Evolutionary conservation across 2,888 invertebrate species (phyloP).

Genomic region (Drosophila bunnanda): DNA sequence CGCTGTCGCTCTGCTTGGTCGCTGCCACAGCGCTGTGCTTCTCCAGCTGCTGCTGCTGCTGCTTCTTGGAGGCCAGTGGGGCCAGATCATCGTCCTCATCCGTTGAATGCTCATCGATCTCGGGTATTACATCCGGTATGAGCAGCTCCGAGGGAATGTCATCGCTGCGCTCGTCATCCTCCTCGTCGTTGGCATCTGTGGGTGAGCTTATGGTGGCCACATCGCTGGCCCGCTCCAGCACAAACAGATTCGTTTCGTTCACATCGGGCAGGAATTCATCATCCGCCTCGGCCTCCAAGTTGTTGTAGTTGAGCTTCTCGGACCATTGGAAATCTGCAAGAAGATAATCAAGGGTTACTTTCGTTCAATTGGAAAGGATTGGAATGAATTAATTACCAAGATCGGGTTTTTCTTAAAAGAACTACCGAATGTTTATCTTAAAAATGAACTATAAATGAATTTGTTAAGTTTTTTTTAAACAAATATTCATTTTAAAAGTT

Average conservation of each 20-base stretch:
- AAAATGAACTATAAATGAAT: not conserved
- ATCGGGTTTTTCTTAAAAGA: not conserved
- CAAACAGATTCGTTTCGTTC: slow-evolving; percentile 80
- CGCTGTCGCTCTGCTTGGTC: slow-evolving; percentile 4
- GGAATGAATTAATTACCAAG: too few relatives aligned
- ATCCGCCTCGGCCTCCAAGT: slow-evolving; percentile 74
- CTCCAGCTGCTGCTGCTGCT: slow-evolving; percentile 8
- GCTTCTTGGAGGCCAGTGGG: slow-evolving; percentile 51
- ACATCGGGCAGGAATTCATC: slow-evolving; percentile 84
- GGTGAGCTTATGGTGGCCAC: slow-evolving; percentile 77
- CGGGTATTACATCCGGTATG: slow-evolving; percentile 84
- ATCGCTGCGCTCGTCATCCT: slow-evolving; percentile 83
- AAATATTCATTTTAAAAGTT: too few relatives aligned
- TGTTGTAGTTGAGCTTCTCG: slow-evolving; percentile 70
- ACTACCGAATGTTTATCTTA: too few relatives aligned
- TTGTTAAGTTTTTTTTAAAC: too few relatives aligned
- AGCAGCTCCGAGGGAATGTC: slow-evolving; percentile 84
- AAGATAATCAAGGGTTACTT: not conserved
- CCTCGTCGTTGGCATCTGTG: slow-evolving; percentile 62
- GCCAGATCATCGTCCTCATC: slow-evolving; percentile 80
- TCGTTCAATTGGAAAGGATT: too few relatives aligned
- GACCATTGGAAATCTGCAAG: slow-evolving; percentile 71
- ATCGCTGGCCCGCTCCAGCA: slow-evolving; percentile 83
- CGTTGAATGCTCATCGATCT: slow-evolving; percentile 83
- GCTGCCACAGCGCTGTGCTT: not conserved